Evolutionary conservation across 1,140 invertebrate species (phyloP).

Genomic region (Penaeus chinensis): DNA sequence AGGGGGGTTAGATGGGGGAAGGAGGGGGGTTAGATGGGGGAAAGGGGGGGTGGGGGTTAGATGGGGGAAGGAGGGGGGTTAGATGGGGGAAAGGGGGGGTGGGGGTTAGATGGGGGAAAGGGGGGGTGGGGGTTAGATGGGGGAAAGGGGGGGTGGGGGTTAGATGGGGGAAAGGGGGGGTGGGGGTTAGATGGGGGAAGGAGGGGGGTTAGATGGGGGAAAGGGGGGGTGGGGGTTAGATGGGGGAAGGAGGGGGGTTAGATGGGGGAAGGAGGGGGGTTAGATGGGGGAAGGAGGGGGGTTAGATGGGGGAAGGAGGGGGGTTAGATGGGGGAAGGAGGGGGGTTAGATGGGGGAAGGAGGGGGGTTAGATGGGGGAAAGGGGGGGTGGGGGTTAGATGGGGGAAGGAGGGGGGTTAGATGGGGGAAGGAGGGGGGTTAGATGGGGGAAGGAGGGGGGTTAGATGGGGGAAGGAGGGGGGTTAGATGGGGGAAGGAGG

Average conservation of each 20-base stretch:
- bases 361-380: not conserved
- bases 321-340: not conserved
- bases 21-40: not conserved
- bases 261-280: not conserved
- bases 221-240: no score
- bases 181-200: no score
- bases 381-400: not conserved
- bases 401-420: not conserved
- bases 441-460: not conserved
- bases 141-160: conserved; percentile 1
- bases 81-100: not conserved
- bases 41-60: not conserved
- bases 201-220: no score
- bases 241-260: not conserved
- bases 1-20: not conserved
- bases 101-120: not conserved
- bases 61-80: not conserved
- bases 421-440: not conserved
- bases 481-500: not conserved
- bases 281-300: not conserved
- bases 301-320: not conserved
- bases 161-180: no score
- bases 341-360: not conserved
- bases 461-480: not conserved
- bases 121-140: not conserved